Percentiles rank a stretch among this genome's conserved stretches.
These are phyloP conservation scores for Oncorhynchus clarkii DNA, from an alignment of 2,113 vertebrate genomes.

Conservation along the genomic window DNA sequence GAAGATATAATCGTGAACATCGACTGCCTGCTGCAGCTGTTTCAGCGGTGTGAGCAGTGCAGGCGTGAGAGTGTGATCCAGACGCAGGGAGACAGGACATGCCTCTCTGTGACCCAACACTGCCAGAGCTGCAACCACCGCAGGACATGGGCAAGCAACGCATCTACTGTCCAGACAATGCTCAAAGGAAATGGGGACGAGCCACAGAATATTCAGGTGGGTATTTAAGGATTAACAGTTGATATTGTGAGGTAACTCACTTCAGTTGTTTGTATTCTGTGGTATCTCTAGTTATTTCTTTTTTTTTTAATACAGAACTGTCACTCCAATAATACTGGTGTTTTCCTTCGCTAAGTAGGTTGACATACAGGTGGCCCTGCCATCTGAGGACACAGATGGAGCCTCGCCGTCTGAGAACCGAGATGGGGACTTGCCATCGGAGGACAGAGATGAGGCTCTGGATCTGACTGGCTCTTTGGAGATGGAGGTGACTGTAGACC, in stretches of 20 bases:
- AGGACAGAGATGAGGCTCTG: neutral
- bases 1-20: neutral
- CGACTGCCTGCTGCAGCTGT: neutral
- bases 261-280: neutral
- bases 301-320: neutral
- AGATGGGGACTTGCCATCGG: too few relatives aligned
- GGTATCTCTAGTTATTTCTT: neutral
- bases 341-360: neutral
- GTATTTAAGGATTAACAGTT: neutral
- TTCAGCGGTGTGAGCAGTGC: neutral
- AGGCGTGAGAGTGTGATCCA: neutral
- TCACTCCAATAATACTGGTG: neutral
- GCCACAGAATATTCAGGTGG: neutral
- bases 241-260: neutral
- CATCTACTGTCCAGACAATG: neutral
- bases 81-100: neutral
- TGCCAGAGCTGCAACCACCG: neutral
- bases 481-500: conserved; percentile 1
- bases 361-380: too few relatives aligned
- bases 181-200: neutral
- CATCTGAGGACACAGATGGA: too few relatives aligned
- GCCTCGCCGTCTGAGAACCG: too few relatives aligned
- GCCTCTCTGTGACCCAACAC: neutral
- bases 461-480: neutral
- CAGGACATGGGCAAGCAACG: neutral